Base-by-base conservation (phyloP, 2,797 vertebrate species). In the Babyrousa celebensis region DNA sequence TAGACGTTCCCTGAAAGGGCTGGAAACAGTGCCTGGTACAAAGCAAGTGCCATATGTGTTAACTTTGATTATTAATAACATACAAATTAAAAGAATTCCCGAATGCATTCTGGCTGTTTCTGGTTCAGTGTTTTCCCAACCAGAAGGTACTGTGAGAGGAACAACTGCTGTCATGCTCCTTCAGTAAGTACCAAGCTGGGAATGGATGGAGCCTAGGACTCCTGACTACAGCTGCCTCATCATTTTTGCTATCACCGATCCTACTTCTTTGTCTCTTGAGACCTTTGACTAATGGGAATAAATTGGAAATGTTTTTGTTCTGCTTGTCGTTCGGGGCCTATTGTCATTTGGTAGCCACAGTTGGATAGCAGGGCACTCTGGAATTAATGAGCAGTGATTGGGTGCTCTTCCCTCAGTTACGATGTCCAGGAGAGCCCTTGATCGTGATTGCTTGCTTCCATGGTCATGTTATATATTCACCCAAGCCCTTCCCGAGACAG, bases 371-470 rank as follows among this genome's bases (percentile, higher is more conserved):
- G 40, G 17, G 6, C 18, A 7, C 15, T 75, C 23, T 93, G 10
- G 23, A 96, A 71, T 91, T 84, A 85, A 83, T 60, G 48, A 56
- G 52, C 27, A 18, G 9, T 48, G 18, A 52, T 91, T 89, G 54
- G 32, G 27, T 4, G 25, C 29, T 43, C 2, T 67, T 15, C 12
- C 88, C 43, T 84, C 17, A 65, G 40, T 68, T 75, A 29, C 40
- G 83, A 54, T 70, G 16, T 48, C 29, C 65, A 85, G 85, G 85
- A 91, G 60, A 96, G 29, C 58, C 5, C 63, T 77, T 91, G 63
- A 80, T 91, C 54, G 12, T 82, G 94, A 94, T 78, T 58, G 18
- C 86, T 96, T 97, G 65, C 11, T 93, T 86, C 67, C 29, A 25
- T 56, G 52, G 60, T 65, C n/a, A n/a, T 86, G 54, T 91, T 63